Base-by-base conservation (phyloP, 2,797 vertebrate species). In the Phataginus tricuspis region DNA sequence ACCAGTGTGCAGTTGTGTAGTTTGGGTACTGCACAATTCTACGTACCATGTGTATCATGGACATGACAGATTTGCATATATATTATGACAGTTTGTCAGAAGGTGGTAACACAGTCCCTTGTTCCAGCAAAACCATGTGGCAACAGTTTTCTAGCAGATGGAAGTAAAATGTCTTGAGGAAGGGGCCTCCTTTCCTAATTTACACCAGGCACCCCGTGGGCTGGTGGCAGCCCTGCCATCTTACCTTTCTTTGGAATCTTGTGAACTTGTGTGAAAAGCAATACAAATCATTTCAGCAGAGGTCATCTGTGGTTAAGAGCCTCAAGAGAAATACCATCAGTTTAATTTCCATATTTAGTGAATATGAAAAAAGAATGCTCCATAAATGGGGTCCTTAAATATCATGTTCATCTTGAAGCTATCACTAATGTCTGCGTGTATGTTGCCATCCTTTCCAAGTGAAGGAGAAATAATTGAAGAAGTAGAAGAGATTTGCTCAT, bases 311-410 rank as follows among this genome's bases (percentile, higher is more conserved):
- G 23, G 12, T 34, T 4, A 9, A 86, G 42, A 87, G 18, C 27
- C 57, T 66, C 39, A 59, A 74, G 69, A 78, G 82, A 86, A 63
- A 39, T 45, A n/a, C 14, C 57, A 12, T 71, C 39, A 82, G 49
- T 80, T 91, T 85, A 71, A 80, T 89, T 79, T 84, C 69, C 42
- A 63, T 45, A 92, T 92, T 71, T 92, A 31, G 53, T 82, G 69
- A 82, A 23, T 72, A 42, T 61, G 74, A 51, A 55, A 84, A 86
- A 88, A 68, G 71, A 94, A 84, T 90, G 86, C 31, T 69, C 2
- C 34, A 2, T 80, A 37, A 63, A 84, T 79, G 57, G 16, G 18
- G 27, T 79, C 57, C 14, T 84, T 29, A n/a, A 75, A 51, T 74
- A 61, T 68, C 61, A 19, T 53, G 82, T 89, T 94, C 80, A 74